These are phyloP conservation scores for Scaptomyza flava DNA, from an alignment of 2,888 invertebrate genomes.

Conservation along the genomic window DNA sequence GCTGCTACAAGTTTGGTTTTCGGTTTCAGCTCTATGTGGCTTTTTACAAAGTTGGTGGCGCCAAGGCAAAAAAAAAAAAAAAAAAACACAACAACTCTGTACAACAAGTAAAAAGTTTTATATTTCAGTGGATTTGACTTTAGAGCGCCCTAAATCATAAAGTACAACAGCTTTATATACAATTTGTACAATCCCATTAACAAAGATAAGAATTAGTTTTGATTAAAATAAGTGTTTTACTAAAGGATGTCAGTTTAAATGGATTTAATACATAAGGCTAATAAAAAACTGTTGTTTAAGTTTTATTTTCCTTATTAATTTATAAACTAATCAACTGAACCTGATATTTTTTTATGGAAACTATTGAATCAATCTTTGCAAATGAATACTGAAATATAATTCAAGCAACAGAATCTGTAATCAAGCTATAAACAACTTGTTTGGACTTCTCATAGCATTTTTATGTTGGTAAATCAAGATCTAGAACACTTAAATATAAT, in stretches of 20 bases:
- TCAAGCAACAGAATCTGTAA: neutral
- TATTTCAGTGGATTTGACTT: neutral
- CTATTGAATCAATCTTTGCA: too few relatives aligned
- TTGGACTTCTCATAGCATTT: neutral
- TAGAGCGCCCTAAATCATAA: conserved; percentile 2
- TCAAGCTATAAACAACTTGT: neutral
- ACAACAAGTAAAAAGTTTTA: neutral
- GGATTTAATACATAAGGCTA: too few relatives aligned
- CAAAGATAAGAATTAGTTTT: conserved; percentile 5
- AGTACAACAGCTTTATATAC: neutral
- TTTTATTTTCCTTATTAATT: too few relatives aligned
- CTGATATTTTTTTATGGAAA: neutral
- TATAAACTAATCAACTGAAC: neutral
- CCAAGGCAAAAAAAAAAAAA: neutral
- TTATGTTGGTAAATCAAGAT: too few relatives aligned
- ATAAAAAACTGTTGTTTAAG: too few relatives aligned
- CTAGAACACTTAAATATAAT: too few relatives aligned
- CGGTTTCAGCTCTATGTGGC: neutral
- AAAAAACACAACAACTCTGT: neutral
- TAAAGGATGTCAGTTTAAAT: neutral
- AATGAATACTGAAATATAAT: neutral
- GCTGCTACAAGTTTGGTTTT: conserved; percentile 11
- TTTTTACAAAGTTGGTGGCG: conserved; percentile 24
- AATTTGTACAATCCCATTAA: conserved; percentile 7
- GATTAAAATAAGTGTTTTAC: neutral